phyloP scores from a whole-genome alignment of 2,888 invertebrate species.

The Linnaemya vulpina region DNA sequence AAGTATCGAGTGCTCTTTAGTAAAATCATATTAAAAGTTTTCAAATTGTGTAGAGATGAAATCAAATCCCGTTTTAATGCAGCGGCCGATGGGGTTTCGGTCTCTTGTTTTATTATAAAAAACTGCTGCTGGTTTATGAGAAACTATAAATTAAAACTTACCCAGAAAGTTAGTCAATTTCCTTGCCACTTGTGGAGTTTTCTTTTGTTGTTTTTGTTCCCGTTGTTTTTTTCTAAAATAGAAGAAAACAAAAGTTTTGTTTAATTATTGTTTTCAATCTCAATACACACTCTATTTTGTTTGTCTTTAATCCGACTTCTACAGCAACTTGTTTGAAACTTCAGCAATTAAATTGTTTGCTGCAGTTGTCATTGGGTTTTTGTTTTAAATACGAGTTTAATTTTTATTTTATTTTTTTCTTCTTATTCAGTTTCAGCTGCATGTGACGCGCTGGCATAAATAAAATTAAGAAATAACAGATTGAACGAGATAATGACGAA shows the following conservation, averaged over 20 bases:
- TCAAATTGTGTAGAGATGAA: too few species aligned
- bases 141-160: constrained; percentile 6
- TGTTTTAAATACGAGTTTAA: not conserved
- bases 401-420: constrained; percentile 17
- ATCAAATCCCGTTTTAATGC: too few species aligned
- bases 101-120: too few species aligned
- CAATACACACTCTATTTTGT: not conserved
- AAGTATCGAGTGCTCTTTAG: too few species aligned
- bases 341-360: constrained; percentile 12
- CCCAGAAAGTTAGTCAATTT: not conserved
- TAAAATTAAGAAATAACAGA: constrained; percentile 26
- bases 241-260: not conserved
- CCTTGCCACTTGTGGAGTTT: constrained; percentile 15
- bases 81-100: too few species aligned
- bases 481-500: not conserved
- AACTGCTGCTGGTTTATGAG: too few species aligned
- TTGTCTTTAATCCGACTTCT: not conserved
- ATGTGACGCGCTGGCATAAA: constrained; percentile 51
- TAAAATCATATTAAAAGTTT: too few species aligned
- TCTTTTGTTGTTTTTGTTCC: not conserved
- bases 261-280: constrained; percentile 1
- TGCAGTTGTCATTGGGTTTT: constrained; percentile 1
- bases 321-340: constrained; percentile 30
- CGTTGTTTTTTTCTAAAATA: not conserved
- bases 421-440: constrained; percentile 36